These are phyloP conservation scores for Melanotus villosus DNA, from an alignment of 2,888 invertebrate species.

Conservation along the genomic window DNA sequence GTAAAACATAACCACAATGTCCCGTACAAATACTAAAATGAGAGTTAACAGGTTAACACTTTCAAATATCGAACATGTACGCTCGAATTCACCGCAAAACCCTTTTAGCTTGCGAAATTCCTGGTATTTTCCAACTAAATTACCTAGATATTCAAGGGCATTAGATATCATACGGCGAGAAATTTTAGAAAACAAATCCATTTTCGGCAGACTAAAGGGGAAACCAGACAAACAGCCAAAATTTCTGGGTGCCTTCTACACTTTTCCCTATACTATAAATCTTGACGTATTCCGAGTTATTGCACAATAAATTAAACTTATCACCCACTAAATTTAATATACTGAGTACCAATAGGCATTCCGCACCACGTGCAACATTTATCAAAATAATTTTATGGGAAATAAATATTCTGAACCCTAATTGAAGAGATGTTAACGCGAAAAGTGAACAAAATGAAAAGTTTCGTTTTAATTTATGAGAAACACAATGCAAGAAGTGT, in stretches of 20 bases:
- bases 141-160: too few species aligned
- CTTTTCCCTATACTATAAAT: slow-evolving; percentile 3
- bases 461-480: too few species aligned
- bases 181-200: neutral
- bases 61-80: neutral
- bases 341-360: neutral
- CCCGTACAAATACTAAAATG: neutral
- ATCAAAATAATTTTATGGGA: neutral
- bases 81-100: neutral
- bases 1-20: neutral
- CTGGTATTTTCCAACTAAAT: too few species aligned
- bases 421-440: neutral
- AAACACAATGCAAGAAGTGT: too few species aligned
- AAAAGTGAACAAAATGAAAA: neutral
- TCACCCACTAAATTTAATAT: neutral
- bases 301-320: slow-evolving; percentile 20
- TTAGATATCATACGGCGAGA: too few species aligned
- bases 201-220: too few species aligned
- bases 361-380: neutral
- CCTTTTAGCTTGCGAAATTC: neutral
- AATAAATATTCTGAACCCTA: neutral
- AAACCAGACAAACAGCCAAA: too few species aligned
- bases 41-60: neutral
- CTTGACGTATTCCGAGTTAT: neutral
- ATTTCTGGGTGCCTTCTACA: neutral